Conservation (phyloP, 2,797 vertebrate genomes). For the Hyperoplus immaculatus region DNA sequence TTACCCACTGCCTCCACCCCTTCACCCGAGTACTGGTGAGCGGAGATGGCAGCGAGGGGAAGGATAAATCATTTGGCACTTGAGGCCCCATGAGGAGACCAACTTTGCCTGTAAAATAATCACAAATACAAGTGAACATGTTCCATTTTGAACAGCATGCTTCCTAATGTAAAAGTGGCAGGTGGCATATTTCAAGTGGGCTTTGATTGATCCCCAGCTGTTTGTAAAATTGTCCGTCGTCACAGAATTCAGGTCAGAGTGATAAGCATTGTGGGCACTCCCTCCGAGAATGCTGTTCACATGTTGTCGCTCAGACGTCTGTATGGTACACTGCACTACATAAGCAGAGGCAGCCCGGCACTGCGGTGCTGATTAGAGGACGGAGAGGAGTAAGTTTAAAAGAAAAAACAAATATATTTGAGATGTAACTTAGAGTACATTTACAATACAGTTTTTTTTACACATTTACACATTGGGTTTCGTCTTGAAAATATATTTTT, state of each 20-base stretch:
- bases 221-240: conserved; percentile 88
- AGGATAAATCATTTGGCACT: conserved; percentile 86
- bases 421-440: too few relatives aligned
- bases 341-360: conserved; percentile 26
- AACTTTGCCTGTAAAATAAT: conserved; percentile 87
- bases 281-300: conserved; percentile 77
- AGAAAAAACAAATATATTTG: not conserved
- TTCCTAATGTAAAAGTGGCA: conserved; percentile 90
- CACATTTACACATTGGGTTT: not conserved
- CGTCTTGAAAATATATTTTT: not conserved
- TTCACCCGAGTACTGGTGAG: conserved; percentile 73
- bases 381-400: conserved; percentile 10
- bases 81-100: conserved; percentile 83
- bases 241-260: conserved; percentile 89
- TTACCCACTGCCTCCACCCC: conserved; percentile 71
- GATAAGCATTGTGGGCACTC: conserved; percentile 86
- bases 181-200: conserved; percentile 86
- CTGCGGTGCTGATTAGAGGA: conserved; percentile 4
- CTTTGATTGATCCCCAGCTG: conserved; percentile 90
- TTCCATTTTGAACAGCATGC: conserved; percentile 88
- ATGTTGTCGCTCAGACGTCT: conserved; percentile 73
- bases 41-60: conserved; percentile 76
- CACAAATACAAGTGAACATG: conserved; percentile 87
- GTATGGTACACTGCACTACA: conserved; percentile 37
- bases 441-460: too few relatives aligned